Conservation (phyloP, 2,113 vertebrate species). For the Hydrolagus affinis region DNA sequence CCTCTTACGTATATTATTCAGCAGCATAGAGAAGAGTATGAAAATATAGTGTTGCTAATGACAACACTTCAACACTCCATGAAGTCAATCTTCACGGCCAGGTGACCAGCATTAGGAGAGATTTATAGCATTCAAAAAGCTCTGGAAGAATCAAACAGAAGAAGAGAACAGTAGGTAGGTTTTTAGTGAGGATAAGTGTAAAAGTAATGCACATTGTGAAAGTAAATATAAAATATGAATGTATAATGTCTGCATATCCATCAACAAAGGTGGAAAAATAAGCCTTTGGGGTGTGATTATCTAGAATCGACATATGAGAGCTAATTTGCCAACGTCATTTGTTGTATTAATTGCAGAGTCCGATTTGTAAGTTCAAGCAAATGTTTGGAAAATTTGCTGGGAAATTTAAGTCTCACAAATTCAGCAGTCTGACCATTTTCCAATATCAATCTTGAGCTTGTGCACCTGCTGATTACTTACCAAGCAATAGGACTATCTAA, state of each 20-base stretch:
- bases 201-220: neutral
- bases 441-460: too few relatives aligned
- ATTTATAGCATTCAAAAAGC: neutral
- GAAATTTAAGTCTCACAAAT: too few relatives aligned
- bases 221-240: neutral
- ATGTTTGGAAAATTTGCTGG: too few relatives aligned
- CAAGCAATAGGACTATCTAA: too few relatives aligned
- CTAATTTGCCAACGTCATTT: too few relatives aligned
- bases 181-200: neutral
- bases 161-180: neutral
- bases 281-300: neutral
- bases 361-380: too few relatives aligned
- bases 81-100: neutral
- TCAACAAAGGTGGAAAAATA: neutral
- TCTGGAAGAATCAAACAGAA: conserved; percentile 5
- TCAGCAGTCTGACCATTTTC: too few relatives aligned
- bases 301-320: too few relatives aligned
- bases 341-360: too few relatives aligned
- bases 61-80: too few relatives aligned
- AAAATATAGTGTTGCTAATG: too few relatives aligned
- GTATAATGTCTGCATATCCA: neutral
- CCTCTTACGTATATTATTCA: neutral
- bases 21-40: conserved; percentile 5
- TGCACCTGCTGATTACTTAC: too few relatives aligned
- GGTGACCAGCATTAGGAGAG: neutral